Evolutionary conservation across 2,113 vertebrate species (phyloP).

Genomic region (Seriola rivoliana): DNA sequence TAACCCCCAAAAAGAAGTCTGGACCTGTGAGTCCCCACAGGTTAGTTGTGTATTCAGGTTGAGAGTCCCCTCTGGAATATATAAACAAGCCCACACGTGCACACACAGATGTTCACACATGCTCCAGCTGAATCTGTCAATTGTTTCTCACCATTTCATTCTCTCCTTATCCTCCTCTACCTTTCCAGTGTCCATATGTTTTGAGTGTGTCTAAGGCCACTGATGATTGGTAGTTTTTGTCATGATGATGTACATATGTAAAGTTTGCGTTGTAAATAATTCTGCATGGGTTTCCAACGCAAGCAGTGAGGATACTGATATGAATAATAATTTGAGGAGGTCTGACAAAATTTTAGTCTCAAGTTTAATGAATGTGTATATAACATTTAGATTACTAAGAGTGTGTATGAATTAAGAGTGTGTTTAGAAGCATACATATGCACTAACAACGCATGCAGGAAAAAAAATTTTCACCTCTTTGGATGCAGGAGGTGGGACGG

Average conservation of each 20-base stretch:
- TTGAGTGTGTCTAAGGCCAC: conserved; percentile 27
- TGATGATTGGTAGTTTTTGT: conserved; percentile 57
- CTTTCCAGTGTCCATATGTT: conserved; percentile 12
- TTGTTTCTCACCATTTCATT: conserved; percentile 29
- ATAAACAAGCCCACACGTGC: background rate
- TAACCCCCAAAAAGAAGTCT: no score
- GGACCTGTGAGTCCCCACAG: no score
- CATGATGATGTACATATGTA: conserved; percentile 80
- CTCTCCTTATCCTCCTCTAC: conserved; percentile 10
- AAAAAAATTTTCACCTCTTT: conserved; percentile 66
- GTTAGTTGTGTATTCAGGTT: no score
- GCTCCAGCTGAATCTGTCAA: conserved; percentile 1
- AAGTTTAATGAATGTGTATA: conserved; percentile 79
- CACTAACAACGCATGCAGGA: conserved; percentile 83
- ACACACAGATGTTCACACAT: background rate
- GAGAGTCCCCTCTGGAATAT: no score
- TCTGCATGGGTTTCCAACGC: conserved; percentile 83
- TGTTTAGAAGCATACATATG: conserved; percentile 80
- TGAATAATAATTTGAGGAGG: conserved; percentile 60
- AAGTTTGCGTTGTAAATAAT: conserved; percentile 77
- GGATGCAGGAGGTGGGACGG: conserved; percentile 68
- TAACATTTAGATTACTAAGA: conserved; percentile 66
- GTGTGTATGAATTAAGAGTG: conserved; percentile 74
- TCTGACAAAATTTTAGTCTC: conserved; percentile 77
- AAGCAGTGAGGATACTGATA: conserved; percentile 82